Conservation (phyloP, 2,888 invertebrate genomes). For the Tenthredo notha region DNA sequence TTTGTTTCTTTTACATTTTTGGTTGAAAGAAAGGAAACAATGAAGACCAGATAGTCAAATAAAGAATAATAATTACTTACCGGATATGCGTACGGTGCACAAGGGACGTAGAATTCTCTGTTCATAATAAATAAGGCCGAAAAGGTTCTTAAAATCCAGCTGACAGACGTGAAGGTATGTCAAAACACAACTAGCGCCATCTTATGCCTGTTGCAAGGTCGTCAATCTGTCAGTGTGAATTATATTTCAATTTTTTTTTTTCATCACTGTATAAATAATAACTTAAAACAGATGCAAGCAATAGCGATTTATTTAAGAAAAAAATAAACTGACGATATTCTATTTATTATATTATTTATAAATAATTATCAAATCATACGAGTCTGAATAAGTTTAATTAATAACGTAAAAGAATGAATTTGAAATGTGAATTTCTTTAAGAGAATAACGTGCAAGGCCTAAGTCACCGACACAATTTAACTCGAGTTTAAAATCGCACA, state of each 20-base stretch:
- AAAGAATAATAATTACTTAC: slow-evolving; percentile 64
- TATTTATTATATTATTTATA: not conserved
- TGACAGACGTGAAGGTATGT: slow-evolving; percentile 71
- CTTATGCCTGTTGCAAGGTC: slow-evolving; percentile 68
- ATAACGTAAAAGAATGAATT: not conserved
- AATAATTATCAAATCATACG: not conserved
- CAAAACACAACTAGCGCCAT: slow-evolving; percentile 76
- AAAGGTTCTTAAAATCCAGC: slow-evolving; percentile 69
- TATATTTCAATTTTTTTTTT: slow-evolving; percentile 56
- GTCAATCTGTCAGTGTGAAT: slow-evolving; percentile 73
- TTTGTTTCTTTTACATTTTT: not conserved
- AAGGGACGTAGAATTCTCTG: slow-evolving; percentile 77
- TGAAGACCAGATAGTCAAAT: not conserved
- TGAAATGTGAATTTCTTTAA: not conserved
- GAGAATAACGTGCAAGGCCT: slow-evolving; percentile 2
- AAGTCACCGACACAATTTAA: slow-evolving; percentile 14
- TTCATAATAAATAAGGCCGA: slow-evolving; percentile 71
- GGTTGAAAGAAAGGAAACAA: not conserved
- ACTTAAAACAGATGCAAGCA: not conserved
- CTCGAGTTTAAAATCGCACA: not conserved
- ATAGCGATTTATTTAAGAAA: not conserved
- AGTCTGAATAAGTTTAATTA: not conserved
- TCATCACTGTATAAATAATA: slow-evolving; percentile 55
- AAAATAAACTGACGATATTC: not conserved
- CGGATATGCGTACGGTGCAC: slow-evolving; percentile 77